Evolutionary conservation across 2,113 vertebrate species (phyloP).

Genomic region (Hippocampus abdominalis): DNA sequence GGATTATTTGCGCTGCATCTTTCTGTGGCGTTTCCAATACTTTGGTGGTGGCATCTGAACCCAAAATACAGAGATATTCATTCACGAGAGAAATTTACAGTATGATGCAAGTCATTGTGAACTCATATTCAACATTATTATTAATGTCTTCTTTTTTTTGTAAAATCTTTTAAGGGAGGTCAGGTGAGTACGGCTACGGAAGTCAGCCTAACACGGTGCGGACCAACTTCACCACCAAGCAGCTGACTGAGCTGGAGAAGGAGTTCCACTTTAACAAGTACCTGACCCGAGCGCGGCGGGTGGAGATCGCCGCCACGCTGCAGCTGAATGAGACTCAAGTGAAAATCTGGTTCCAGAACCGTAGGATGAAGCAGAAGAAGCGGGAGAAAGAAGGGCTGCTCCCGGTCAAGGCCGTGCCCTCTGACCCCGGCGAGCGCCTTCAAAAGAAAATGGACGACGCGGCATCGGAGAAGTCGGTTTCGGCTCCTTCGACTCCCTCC

Average conservation of each 20-base stretch:
- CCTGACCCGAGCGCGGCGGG: constrained; percentile 88
- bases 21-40: too few relatives aligned
- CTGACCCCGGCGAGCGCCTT: constrained; percentile 73
- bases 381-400: constrained; percentile 91
- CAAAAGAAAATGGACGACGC: constrained; percentile 86
- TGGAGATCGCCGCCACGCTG: constrained; percentile 93
- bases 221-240: constrained; percentile 97
- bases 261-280: constrained; percentile 99
- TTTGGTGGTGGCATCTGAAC: too few relatives aligned
- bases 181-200: constrained; percentile 90
- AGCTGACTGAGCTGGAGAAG: constrained; percentile 96
- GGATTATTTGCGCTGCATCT: too few relatives aligned
- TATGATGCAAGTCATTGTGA: too few relatives aligned
- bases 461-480: constrained; percentile 86
- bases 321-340: constrained; percentile 98
- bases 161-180: constrained; percentile 81
- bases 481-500: constrained; percentile 85
- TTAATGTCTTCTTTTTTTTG: not conserved
- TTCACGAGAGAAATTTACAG: too few relatives aligned
- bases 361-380: constrained; percentile 99
- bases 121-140: too few relatives aligned
- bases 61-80: too few relatives aligned
- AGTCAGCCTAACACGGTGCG: constrained; percentile 90
- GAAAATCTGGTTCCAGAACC: constrained; percentile 99
- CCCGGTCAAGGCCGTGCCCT: constrained; percentile 75